Conservation (phyloP, 2,113 vertebrate genomes). For the Verasper variegatus region DNA sequence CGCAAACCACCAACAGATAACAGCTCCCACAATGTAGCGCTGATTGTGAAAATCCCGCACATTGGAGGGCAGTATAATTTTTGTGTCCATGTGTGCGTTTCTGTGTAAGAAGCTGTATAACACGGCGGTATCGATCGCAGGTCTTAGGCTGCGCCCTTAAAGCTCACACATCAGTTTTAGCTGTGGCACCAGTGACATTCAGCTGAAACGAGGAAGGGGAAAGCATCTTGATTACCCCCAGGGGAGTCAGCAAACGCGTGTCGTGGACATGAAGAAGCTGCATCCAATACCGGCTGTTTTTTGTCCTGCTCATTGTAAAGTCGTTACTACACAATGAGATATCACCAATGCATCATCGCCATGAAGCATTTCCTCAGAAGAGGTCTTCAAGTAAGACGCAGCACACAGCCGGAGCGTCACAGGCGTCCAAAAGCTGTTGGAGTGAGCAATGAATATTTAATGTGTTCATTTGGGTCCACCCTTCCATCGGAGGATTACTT, state of each 20-base stretch:
- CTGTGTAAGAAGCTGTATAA: slow-evolving; percentile 37
- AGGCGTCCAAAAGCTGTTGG: slow-evolving; percentile 6
- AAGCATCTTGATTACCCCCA: slow-evolving; percentile 63
- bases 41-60: slow-evolving; percentile 10
- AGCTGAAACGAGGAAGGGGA: slow-evolving; percentile 52
- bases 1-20: not conserved
- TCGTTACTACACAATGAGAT: slow-evolving; percentile 19
- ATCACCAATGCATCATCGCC: not conserved
- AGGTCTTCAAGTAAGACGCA: not conserved
- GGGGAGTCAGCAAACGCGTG: slow-evolving; percentile 52
- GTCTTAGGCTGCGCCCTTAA: slow-evolving; percentile 39
- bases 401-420: not conserved
- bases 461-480: slow-evolving; percentile 51
- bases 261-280: slow-evolving; percentile 45
- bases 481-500: slow-evolving; percentile 46
- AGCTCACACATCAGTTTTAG: slow-evolving; percentile 68
- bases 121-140: slow-evolving; percentile 62
- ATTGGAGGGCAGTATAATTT: slow-evolving; percentile 4
- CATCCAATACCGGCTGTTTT: slow-evolving; percentile 29
- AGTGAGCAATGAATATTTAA: slow-evolving; percentile 66
- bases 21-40: not conserved
- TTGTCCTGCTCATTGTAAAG: slow-evolving; percentile 18
- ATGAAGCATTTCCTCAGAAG: slow-evolving; percentile 3
- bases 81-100: slow-evolving; percentile 29
- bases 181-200: slow-evolving; percentile 70